Evolutionary conservation across 2,888 invertebrate genomes (phyloP).

Genomic region (Unio delphinus): DNA sequence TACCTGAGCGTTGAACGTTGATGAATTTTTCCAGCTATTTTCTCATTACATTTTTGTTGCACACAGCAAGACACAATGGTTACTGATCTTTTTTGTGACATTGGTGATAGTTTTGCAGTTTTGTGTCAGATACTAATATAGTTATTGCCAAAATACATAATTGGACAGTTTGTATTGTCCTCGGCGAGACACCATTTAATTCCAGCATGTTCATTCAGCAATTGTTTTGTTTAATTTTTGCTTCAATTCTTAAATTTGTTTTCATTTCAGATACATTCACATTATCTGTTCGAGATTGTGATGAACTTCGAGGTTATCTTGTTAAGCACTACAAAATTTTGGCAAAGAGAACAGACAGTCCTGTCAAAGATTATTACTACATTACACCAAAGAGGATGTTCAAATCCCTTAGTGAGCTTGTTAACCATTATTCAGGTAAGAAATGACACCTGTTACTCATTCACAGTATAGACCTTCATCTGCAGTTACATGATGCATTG

Average conservation of each 20-base stretch:
- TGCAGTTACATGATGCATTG: too few species aligned
- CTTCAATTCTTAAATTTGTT: background rate
- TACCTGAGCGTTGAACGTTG: too few species aligned
- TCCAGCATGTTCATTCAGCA: background rate
- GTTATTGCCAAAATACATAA: background rate
- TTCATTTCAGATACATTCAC: constrained; percentile 59
- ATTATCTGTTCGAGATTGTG: constrained; percentile 62
- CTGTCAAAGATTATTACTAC: constrained; percentile 77
- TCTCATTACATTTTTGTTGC: too few species aligned
- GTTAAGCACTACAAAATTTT: constrained; percentile 64
- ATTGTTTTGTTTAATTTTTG: background rate
- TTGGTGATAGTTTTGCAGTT: too few species aligned
- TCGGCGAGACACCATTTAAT: too few species aligned
- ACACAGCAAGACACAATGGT: too few species aligned
- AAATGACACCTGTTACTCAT: background rate
- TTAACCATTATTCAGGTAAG: constrained; percentile 61
- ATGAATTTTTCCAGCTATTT: too few species aligned
- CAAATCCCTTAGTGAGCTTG: constrained; percentile 76
- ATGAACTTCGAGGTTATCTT: constrained; percentile 60
- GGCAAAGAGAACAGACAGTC: constrained; percentile 38
- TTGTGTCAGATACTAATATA: too few species aligned
- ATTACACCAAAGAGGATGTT: constrained; percentile 98
- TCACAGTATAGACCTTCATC: too few species aligned
- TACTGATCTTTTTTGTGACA: too few species aligned
- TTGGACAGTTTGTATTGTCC: constrained; percentile 1